These are phyloP conservation scores for Cynodonichthys magdalenae DNA, from an alignment of 2,797 vertebrate genomes.

Conservation along the genomic window DNA sequence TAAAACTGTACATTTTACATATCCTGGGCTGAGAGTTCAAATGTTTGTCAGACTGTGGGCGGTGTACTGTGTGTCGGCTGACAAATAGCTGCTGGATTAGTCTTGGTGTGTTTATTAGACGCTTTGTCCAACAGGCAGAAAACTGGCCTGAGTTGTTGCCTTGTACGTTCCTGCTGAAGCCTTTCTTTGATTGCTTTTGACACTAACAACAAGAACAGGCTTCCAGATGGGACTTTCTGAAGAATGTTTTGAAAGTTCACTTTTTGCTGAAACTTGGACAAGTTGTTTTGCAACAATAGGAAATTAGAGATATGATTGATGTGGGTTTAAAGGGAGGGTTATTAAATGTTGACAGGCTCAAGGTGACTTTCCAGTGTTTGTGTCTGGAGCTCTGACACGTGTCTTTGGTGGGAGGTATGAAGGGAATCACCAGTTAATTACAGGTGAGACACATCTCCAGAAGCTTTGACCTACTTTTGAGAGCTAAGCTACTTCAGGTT, in stretches of 20 bases:
- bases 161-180: conserved; percentile 53
- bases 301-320: conserved; percentile 3
- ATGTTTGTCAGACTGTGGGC: conserved; percentile 28
- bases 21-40: conserved; percentile 22
- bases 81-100: conserved; percentile 51
- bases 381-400: neutral
- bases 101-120: conserved; percentile 61
- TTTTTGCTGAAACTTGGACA: conserved; percentile 19
- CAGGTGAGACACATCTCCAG: conserved; percentile 71
- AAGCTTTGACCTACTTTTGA: conserved; percentile 68
- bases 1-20: conserved; percentile 8
- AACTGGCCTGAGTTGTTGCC: conserved; percentile 68
- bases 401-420: conserved; percentile 17
- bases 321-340: conserved; percentile 1
- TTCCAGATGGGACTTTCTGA: conserved; percentile 57
- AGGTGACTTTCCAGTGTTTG: neutral
- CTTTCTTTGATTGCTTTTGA: conserved; percentile 73
- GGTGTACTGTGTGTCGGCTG: conserved; percentile 38
- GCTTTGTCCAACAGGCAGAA: conserved; percentile 66
- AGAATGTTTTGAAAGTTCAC: conserved; percentile 39
- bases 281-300: neutral
- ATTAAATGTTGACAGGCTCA: conserved; percentile 1
- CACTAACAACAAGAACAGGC: conserved; percentile 73
- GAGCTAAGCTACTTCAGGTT: conserved; percentile 72
- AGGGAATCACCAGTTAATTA: conserved; percentile 77